Evolutionary conservation across 2,888 invertebrate genomes (phyloP).

Genomic region (Tyria jacobaeae): DNA sequence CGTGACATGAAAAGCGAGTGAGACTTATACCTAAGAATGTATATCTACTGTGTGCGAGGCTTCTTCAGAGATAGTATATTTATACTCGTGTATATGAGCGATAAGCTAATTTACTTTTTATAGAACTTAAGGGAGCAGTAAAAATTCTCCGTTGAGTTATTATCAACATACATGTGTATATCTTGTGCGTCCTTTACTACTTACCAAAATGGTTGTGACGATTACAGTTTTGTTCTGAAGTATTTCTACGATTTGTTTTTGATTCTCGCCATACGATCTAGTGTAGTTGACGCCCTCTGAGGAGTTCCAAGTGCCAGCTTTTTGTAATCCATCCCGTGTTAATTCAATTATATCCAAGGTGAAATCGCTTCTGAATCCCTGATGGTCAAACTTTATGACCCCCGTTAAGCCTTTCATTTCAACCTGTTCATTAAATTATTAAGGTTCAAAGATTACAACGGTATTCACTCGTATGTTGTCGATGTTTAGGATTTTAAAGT

Average conservation of each 20-base stretch:
- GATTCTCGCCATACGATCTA: constrained; percentile 93
- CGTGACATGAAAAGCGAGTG: constrained; percentile 60
- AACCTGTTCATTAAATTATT: constrained; percentile 87
- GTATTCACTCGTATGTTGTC: no score
- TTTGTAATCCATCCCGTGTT: constrained; percentile 92
- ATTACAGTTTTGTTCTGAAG: constrained; percentile 96
- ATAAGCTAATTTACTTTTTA: constrained; percentile 71
- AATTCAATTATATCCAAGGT: constrained; percentile 96
- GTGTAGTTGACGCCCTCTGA: constrained; percentile 96
- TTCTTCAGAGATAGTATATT: constrained; percentile 45
- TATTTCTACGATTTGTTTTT: constrained; percentile 95
- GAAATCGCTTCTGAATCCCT: constrained; percentile 97
- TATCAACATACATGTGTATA: constrained; percentile 50
- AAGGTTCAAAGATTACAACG: constrained; percentile 35
- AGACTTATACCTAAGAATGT: constrained; percentile 59
- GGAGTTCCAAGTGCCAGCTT: constrained; percentile 96
- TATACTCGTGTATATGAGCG: constrained; percentile 42
- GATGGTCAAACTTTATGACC: constrained; percentile 96
- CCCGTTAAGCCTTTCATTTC: constrained; percentile 98
- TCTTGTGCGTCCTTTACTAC: constrained; percentile 62
- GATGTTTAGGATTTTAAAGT: neutral
- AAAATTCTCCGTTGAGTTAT: constrained; percentile 62
- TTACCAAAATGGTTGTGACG: constrained; percentile 96
- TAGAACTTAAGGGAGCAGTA: constrained; percentile 64
- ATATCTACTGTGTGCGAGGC: constrained; percentile 57